Percentiles rank a stretch among this genome's conserved stretches.
phyloP scores from a whole-genome alignment of 2,797 vertebrate genomes.

The Eurystomus glaucurus region DNA sequence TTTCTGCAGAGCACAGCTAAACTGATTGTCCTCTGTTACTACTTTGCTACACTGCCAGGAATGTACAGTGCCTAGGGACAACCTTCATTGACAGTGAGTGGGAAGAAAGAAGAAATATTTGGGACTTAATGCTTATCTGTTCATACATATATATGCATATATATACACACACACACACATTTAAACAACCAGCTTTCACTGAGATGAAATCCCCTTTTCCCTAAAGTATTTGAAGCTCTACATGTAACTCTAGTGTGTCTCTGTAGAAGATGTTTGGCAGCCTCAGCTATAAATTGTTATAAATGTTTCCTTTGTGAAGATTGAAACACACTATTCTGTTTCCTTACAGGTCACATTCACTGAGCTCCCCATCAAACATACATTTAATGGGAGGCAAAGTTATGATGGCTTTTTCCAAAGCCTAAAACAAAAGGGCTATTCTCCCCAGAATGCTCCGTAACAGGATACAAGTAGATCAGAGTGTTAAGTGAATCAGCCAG shows the following conservation, averaged over 20 bases:
- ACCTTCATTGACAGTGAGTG: background rate
- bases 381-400: background rate
- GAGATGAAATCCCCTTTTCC: background rate
- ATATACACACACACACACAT: accelerated
- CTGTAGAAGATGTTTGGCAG: accelerated
- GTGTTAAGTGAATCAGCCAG: background rate
- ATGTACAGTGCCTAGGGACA: accelerated
- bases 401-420: background rate
- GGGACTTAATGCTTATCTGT: background rate
- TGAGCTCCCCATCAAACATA: slow-evolving; percentile 1
- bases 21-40: background rate
- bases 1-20: background rate
- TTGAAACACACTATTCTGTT: slow-evolving; percentile 11
- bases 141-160: background rate
- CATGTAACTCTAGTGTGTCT: slow-evolving; percentile 32
- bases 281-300: slow-evolving; percentile 5
- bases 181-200: background rate
- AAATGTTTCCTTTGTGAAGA: slow-evolving; percentile 48
- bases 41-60: background rate
- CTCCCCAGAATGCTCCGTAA: background rate
- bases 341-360: slow-evolving; percentile 20
- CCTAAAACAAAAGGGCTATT: slow-evolving; percentile 37
- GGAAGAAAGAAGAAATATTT: background rate
- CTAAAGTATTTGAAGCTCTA: background rate
- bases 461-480: background rate